Evolutionary conservation across 2,113 vertebrate genomes (phyloP), one percentile per base, ranked within the genome.

Genomic region (Panurus biarmicus): DNA sequence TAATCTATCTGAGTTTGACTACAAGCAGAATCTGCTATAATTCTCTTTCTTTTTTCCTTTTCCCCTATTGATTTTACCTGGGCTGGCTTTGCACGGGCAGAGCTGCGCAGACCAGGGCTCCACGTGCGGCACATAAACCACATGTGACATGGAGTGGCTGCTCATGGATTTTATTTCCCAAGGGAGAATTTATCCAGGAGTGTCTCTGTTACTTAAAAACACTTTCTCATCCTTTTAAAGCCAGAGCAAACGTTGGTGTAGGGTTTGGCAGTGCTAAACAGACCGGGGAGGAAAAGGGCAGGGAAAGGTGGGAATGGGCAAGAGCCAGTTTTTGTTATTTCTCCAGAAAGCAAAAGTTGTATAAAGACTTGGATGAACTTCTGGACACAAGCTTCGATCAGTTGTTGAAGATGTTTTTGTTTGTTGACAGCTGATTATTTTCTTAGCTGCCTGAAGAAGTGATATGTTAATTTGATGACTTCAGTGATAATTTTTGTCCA

Each of bases 181-280:
- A 44, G 74, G 65, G 87, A 90, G 42, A 69, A 70, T 73, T 89
- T 83, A 70, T 78, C 79, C 66, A 44, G n/a, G 57, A 91, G 67
- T 31, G 17, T 50, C 47, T 87, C 80, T 89, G 77, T 79, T 87
- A 82, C 94, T 95, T 93, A 93, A 94, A 89, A 92, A 40, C 62
- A 13, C 47, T 91, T 91, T 61, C 83, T 92, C 35, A 35, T 88
- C 80, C 84, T 54, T 91, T 79, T 33, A 62, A 84, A 95, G 80
- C 64, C 19, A 8, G 87, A 82, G 92, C 38, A 85, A 85, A 81
- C 0, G 2, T 4, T 2, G 9, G 26, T 5, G 4, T 11, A 16
- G 71, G 24, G 29, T 51, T 89, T 8, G 1, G 66, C 38, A 66
- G n/a, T 0, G 0, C 58, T 5, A 15, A 83, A 69, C 36, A 36